These are phyloP conservation scores for Struthio camelus DNA, from an alignment of 2,113 vertebrate genomes.

Conservation along the genomic window DNA sequence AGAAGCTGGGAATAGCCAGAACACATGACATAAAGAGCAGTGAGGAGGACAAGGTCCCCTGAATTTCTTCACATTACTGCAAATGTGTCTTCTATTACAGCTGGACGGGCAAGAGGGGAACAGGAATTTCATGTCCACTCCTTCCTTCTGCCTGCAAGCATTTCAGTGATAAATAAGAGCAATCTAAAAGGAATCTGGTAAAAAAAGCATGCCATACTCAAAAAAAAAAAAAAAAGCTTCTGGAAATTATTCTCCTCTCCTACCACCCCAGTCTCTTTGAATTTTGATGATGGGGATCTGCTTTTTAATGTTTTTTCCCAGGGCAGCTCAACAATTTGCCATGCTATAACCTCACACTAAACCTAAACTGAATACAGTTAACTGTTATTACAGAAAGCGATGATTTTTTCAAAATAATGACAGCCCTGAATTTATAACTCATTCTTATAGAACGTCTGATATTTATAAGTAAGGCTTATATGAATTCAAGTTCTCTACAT, in stretches of 20 bases:
- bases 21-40: neutral
- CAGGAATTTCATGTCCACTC: neutral
- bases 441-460: constrained; percentile 29
- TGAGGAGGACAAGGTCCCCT: neutral
- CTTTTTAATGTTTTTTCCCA: neutral
- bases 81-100: neutral
- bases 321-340: neutral
- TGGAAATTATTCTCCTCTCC: neutral
- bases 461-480: constrained; percentile 7
- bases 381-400: neutral
- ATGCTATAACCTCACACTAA: neutral
- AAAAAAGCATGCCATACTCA: neutral
- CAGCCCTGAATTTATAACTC: neutral
- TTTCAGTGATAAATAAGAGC: neutral
- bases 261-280: neutral
- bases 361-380: neutral
- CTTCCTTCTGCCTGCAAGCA: neutral
- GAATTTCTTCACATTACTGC: neutral
- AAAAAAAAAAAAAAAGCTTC: neutral
- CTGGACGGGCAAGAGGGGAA: neutral
- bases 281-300: neutral
- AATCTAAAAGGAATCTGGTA: neutral
- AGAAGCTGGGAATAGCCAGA: neutral
- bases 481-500: constrained; percentile 10
- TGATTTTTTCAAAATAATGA: neutral